These are phyloP conservation scores for Gallinago media DNA, from an alignment of 2,113 vertebrate genomes.

Conservation along the genomic window DNA sequence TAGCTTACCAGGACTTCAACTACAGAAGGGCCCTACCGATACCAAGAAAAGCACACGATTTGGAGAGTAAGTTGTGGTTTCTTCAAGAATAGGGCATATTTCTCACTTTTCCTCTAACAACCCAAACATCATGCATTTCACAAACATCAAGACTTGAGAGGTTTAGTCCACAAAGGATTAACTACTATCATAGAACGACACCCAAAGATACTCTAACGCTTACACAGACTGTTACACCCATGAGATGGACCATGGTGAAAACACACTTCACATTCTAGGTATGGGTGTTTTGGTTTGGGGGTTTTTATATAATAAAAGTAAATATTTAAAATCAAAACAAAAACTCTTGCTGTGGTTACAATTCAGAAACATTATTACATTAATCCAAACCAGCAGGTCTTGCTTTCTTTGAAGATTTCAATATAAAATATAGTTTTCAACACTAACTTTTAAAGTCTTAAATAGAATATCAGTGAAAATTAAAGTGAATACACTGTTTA, in stretches of 20 bases:
- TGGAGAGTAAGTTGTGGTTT: neutral
- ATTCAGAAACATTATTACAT: neutral
- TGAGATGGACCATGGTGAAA: neutral
- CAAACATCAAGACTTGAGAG: neutral
- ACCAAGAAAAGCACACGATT: fast-evolving
- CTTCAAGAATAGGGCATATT: neutral
- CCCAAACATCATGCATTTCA: neutral
- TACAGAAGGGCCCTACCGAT: neutral
- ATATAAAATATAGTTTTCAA: neutral
- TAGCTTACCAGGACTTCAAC: neutral
- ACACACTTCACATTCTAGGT: neutral
- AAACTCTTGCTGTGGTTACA: neutral
- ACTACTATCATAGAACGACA: neutral
- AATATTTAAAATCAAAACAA: neutral
- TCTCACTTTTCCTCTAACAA: neutral
- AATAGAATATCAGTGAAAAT: neutral
- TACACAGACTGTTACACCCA: neutral
- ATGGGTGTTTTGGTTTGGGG: too few species aligned
- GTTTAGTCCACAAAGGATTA: neutral
- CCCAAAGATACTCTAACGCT: neutral
- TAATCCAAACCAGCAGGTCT: neutral
- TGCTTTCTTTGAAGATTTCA: neutral
- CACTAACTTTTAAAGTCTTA: neutral
- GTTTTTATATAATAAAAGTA: neutral
- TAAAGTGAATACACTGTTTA: neutral